A percentile compares a stretch with the other conserved stretches of the same genome.
These are phyloP conservation scores for fruit fly (Drosophila melanogaster) DNA, from an alignment of 1,140 invertebrate species.

Conservation along the genomic window Release_6_plus_ISO1_MT NT_033777.3:25146001-25146500, in stretches of 20 bases:
- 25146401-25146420: slow-evolving; percentile 21
- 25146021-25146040: slow-evolving; percentile 25
- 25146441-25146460: slow-evolving; percentile 14
- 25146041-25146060: slow-evolving; percentile 18
- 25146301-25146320: slow-evolving; percentile 33
- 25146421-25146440: slow-evolving; percentile 5
- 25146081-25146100: slow-evolving; percentile 47
- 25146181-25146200: slow-evolving; percentile 57
- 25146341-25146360: slow-evolving; percentile 16
- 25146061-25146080: slow-evolving; percentile 54
- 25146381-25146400: neutral
- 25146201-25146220: slow-evolving; percentile 63
- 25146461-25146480: slow-evolving; percentile 66
- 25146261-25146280: slow-evolving; percentile 41
- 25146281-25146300: slow-evolving; percentile 51
- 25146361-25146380: slow-evolving; percentile 19
- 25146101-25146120: slow-evolving; percentile 44
- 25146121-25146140: slow-evolving; percentile 62
- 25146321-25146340: slow-evolving; percentile 63
- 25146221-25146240: slow-evolving; percentile 67
- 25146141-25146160: slow-evolving; percentile 48
- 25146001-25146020: slow-evolving; percentile 30
- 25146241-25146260: slow-evolving; percentile 62
- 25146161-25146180: slow-evolving; percentile 49
- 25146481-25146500: slow-evolving; percentile 59